Evolutionary conservation across 2,113 vertebrate species (phyloP), one percentile per base, ranked within the genome.

Genomic region (Sinocyclocheilus anophthalmus): DNA sequence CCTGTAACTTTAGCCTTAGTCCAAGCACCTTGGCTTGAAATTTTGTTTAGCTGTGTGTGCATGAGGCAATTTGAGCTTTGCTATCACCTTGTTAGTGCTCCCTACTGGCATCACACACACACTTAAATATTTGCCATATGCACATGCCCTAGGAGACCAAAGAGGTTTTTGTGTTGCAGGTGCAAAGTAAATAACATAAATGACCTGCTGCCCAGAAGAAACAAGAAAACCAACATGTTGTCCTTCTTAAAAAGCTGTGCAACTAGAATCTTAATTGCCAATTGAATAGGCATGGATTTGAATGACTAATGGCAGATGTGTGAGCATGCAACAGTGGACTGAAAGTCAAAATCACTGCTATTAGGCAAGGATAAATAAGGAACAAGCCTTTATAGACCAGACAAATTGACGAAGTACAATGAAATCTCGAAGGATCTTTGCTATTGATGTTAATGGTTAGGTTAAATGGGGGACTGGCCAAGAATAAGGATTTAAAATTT

Each of bases 391-490:
- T 42, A 61, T 61, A 59, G 16, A 39, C 67, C 26, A 9, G 13
- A 0, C 45, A 48, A n/a, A 33, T 69, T 37, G 12, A 45, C 4
- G 1, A 50, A 53, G 16, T 12, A 33, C 26, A 53, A 42, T 72
- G 26, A 70, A 50, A 83, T 70, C 24, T 82, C 39, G 2, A 69
- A 53, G 65, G 65, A 57, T 22, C 7, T 70, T 53, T 70, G 4
- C 45, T 70, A 16, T 20, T 30, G 24, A 53, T 69, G 26, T 50
- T 70, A 69, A 70, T 39, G 24, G 5, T 12, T 13, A 57, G 30
- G 33, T 83, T 53, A 83, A 83, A n/a, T 73, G 26, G 20, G 55
- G 14, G 55, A 61, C 77, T 79, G 18, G 50, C 45, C 48, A 57
- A 73, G 20, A 69, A 73, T 57, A 83, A 39, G 20, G 45, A 50